Evolutionary conservation across 2,888 invertebrate genomes (phyloP), one percentile per base, ranked within the genome.

Genomic region (Macaria notata): DNA sequence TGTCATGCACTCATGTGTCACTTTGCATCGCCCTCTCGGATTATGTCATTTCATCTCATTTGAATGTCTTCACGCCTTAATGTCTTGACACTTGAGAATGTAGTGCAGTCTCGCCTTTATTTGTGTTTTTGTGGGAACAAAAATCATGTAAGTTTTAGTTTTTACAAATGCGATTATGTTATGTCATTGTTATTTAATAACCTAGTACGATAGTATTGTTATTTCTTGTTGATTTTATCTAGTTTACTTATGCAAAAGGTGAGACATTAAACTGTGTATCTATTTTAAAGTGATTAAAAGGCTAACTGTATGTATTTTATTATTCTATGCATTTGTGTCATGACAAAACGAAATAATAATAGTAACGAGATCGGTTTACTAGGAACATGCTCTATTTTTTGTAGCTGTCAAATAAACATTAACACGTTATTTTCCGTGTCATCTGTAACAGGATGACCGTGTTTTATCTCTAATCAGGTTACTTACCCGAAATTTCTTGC

Each of bases 371-470:
- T 66, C 54, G 43, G 45, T 39, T 64, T 66, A 51, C 61, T 46
- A 41, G 51, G 52, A 56, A 49, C 49, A 52, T 63, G 63, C 60
- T 59, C 66, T 59, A 56, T 68, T 63, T 63, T 42, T 62, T 59
- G 59, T 48, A 45, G 50, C 38, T 42, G 46, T 55, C 58, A 60
- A 62, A 57, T 61, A 61, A 46, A 54, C 60, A 68, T 68, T 66
- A 65, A 64, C 65, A 60, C 69, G 65, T 61, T 36, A 39, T 6
- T 56, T 48, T 50, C 44, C 46, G 52, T 50, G 53, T 46, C 46
- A 46, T 9, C 63, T 64, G 72, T 70, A 73, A 73, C 69, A 71
- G 71, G 75, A 78, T 84, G 81, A 88, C 89, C 88, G 85, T 82
- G 83, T 86, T 84, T 69, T 64, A 48, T 67, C 46, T 61, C 56